Percentiles rank a stretch among this genome's conserved stretches.
These are phyloP conservation scores for Apaloderma vittatum DNA, from an alignment of 2,113 vertebrate species.

Conservation along the genomic window DNA sequence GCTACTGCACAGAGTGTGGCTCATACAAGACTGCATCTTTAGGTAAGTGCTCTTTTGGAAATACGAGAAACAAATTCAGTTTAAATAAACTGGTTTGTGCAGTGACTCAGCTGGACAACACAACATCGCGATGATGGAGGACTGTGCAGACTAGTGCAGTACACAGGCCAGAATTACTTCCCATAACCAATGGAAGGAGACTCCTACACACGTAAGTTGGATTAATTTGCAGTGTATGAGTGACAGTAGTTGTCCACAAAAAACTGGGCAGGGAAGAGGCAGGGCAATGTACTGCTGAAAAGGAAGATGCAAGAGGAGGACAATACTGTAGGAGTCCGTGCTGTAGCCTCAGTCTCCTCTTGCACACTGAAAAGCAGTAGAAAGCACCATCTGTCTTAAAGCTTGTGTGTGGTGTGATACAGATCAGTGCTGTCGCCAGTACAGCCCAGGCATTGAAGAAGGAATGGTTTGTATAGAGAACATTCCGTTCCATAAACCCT, in stretches of 20 bases:
- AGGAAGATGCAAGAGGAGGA: not conserved
- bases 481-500: not conserved
- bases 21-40: constrained; percentile 86
- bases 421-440: not conserved
- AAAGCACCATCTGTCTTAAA: constrained; percentile 11
- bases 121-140: not conserved
- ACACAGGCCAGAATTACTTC: not conserved
- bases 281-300: not conserved
- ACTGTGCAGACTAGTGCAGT: not conserved
- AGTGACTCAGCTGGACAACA: not conserved
- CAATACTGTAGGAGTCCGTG: not conserved
- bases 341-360: not conserved
- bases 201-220: not conserved
- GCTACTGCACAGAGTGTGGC: constrained; percentile 88
- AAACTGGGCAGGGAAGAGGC: not conserved
- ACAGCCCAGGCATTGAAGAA: not conserved
- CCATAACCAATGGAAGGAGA: not conserved
- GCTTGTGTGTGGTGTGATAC: not conserved
- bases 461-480: not conserved
- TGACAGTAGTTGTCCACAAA: not conserved
- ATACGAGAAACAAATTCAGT: not conserved
- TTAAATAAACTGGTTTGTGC: constrained; percentile 18
- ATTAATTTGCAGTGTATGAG: not conserved
- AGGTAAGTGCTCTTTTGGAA: constrained; percentile 76
- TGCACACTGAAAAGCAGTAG: not conserved